Base-by-base conservation (phyloP, 2,797 vertebrate species). In the Mormyrus proboscirostris region DNA sequence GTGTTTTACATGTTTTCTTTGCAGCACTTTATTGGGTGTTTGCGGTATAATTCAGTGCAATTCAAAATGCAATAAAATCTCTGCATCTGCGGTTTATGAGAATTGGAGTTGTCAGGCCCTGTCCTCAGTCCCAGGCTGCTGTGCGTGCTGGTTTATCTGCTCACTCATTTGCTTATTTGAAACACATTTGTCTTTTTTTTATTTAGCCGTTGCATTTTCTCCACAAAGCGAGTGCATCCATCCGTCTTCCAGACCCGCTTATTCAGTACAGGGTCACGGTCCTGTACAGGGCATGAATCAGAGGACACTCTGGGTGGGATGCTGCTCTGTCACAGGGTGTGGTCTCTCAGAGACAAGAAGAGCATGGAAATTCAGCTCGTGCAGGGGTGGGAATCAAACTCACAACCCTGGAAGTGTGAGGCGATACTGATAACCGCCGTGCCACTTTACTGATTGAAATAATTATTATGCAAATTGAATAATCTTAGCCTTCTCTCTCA, bases 381-480 rank as follows among this genome's bases (percentile, higher is more conserved):
- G 2, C 16, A 41, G 73, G 38, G 73, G 73, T 2, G 41, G 19
- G 38, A 10, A 22, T 82, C 76, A 82, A 82, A 47, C 19, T 47
- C 41, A 47, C 41, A 47, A 82, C 76, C 76, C 76, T 82, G 76
- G 19, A 47, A 19, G 76, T 47, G 76, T 82, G 76, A 47, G 76
- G 76, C 19, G 8, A 8, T 47, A 47, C 38, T 82, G 76, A 44
- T 47, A 82, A 47, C 76, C 41, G 8, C 76, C 38, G 8, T 47
- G 41, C 41, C 76, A 82, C 76, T 19, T 19, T 82, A 44, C 76
- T 82, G 76, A 82, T 47, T 82, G 76, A 82, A 82, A 82, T 82
- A 47, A 82, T 82, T 82, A 22, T 82, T 82, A 82, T 82, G 76
- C 76, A 82, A 10, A 82, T 82, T 82, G 76, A 47, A 82, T 82